Evolutionary conservation across 2,797 vertebrate genomes (phyloP), one percentile per base, ranked within the genome.

Genomic region (Ctenopoma multispine): DNA sequence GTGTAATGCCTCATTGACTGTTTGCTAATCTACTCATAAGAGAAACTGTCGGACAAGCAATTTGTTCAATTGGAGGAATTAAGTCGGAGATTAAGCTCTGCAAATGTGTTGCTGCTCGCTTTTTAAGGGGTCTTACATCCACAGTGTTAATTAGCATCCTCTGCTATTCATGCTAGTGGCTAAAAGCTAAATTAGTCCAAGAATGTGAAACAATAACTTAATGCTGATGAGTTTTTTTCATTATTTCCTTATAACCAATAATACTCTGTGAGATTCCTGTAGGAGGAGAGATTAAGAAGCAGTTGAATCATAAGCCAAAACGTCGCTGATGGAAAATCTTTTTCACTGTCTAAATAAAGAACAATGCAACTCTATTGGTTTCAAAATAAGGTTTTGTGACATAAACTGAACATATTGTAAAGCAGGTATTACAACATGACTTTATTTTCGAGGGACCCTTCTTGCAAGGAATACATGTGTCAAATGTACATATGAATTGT

Each of bases 11-110:
- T 90, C 84, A 89, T 83, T 83, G 81, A 80, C 77, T 80, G 72
- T 84, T 85, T 81, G 83, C 75, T 86, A 88, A 89, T 89, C 79
- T 83, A 65, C 74, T 84, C 56, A 36, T 84, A 74, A 72, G 60
- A 88, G 66, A 83, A 79, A 69, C 59, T 49, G 29, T n/a, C 48
- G 69, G 79, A 85, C 80, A 65, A 79, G 78, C 60, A 72, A 69
- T 89, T 83, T 80, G 65, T 81, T 77, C 44, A 78, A 63, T 57
- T 62, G 74, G 44, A 68, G 66, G 73, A 86, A 82, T 87, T 82
- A 84, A 89, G 57, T 68, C 63, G 55, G 49, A 77, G 67, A 84
- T 86, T 83, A 79, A 77, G 66, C 47, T 43, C 48, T 38, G 48
- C 29, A 50, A 82, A 68, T 61, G 62, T 70, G 64, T 75, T 51